Base-by-base conservation (phyloP, 1,140 invertebrate species). In the Diploscapter pachys region DNA sequence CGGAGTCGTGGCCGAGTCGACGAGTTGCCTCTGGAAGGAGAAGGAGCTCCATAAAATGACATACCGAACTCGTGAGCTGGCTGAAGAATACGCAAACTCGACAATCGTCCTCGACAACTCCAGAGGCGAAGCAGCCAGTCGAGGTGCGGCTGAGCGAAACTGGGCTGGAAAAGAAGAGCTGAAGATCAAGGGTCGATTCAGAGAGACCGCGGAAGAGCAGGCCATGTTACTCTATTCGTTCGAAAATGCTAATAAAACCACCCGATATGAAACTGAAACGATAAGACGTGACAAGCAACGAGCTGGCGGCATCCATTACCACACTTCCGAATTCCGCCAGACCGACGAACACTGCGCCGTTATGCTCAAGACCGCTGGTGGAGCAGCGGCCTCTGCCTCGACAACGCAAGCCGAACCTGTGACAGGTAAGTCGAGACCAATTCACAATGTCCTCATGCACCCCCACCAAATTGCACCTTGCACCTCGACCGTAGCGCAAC, bases 221-320 rank as follows among this genome's bases (percentile, higher is more conserved):
- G 76, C 76, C 13, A 73, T 78, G 72, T 74, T 73, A 61, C 56
- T 78, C 59, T 78, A 75, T 63, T 57, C 65, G 5, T 78, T 78
- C 55, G 76, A 67, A 49, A 78, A 74, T 49, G 56, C 31, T 55
- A 56, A 70, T 11, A 50, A 48, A 48, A 70, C 31, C 31, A 68
- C 31, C 66, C 6, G 52, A 48, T 52, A 52, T 52, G 66, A 68
- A 55, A 53, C 66, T 5, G 66, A 68, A 11, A 68, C 66, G 8
- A 51, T 11, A 6, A 50, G 66, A 8, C 48, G 66, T 52, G 66
- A 68, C 11, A 50, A 48, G 6, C 66, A 68, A 48, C 66, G 66
- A 5, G 66, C 66, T 55, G 8, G 6, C 51, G 9, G 11, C 11
- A 55, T 55, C n/a, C 53, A 52, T 9, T 5, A 52, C 9, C 53